These are phyloP conservation scores for Isoperla grammatica DNA, from an alignment of 2,888 invertebrate species.

Conservation along the genomic window DNA sequence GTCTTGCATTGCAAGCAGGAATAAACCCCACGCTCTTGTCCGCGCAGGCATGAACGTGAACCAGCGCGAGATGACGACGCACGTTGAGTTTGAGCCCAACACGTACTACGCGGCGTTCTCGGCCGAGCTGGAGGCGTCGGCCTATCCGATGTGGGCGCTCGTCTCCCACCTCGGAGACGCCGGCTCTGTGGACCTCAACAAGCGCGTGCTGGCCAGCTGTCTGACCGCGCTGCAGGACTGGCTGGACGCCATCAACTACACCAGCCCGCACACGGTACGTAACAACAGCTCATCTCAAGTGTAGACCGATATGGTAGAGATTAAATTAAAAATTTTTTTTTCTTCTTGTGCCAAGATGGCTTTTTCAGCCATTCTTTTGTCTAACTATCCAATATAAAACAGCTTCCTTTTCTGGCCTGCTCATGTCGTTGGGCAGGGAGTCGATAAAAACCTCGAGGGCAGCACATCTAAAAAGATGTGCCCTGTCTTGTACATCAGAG, in stretches of 20 bases:
- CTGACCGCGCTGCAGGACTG: constrained; percentile 76
- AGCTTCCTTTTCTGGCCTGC: too few species aligned
- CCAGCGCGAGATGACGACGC: constrained; percentile 80
- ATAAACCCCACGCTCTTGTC: too few species aligned
- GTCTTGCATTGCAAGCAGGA: too few species aligned
- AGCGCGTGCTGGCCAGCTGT: constrained; percentile 70
- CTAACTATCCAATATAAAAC: too few species aligned
- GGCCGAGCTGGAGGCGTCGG: constrained; percentile 93
- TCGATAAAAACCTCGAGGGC: too few species aligned
- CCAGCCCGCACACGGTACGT: constrained; percentile 60
- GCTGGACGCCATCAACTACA: constrained; percentile 78
- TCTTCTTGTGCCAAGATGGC: too few species aligned
- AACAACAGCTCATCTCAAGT: constrained; percentile 16
- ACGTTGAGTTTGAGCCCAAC: constrained; percentile 95
- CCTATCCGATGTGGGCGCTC: constrained; percentile 97
- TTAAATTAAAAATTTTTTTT: neutral
- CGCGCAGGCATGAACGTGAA: constrained; percentile 91
- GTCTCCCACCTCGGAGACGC: constrained; percentile 78
- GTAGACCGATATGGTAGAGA: neutral
- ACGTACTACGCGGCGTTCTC: constrained; percentile 98
- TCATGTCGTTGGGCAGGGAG: too few species aligned
- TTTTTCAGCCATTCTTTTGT: too few species aligned
- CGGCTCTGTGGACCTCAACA: constrained; percentile 64
- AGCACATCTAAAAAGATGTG: too few species aligned
- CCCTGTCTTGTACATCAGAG: too few species aligned